phyloP scores from a whole-genome alignment of 1,140 invertebrate genomes.

The Bombus pascuorum region DNA sequence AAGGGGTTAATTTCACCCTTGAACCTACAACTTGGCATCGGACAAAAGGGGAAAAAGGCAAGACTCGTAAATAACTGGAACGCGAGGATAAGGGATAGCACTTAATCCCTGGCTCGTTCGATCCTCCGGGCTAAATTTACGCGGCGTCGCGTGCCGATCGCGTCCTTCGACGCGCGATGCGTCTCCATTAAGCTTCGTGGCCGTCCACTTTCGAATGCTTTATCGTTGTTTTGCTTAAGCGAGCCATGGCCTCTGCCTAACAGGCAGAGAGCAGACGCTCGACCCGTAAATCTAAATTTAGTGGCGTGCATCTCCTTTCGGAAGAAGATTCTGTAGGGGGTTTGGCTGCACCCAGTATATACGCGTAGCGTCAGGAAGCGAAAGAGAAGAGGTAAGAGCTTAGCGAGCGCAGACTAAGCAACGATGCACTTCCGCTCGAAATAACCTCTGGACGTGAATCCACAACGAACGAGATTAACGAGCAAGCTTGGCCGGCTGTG shows the following conservation, averaged over 20 bases:
- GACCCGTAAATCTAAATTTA: constrained; percentile 37
- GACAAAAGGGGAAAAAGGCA: neutral
- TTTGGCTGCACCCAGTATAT: too few species aligned
- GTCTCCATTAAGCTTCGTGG: constrained; percentile 31
- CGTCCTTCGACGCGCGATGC: constrained; percentile 41
- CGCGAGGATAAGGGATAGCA: constrained; percentile 5
- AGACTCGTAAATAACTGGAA: neutral
- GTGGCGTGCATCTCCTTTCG: constrained; percentile 27
- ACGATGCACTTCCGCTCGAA: constrained; percentile 47
- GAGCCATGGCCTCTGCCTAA: neutral
- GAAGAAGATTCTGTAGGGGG: neutral
- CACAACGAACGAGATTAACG: constrained; percentile 48
- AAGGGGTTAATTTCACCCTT: neutral
- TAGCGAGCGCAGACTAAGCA: neutral
- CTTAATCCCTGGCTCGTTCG: neutral
- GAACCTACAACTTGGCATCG: neutral
- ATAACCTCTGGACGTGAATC: constrained; percentile 46
- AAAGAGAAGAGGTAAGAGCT: neutral
- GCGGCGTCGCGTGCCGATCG: constrained; percentile 41
- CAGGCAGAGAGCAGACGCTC: neutral
- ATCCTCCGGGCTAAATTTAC: constrained; percentile 34
- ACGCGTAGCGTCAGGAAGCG: neutral
- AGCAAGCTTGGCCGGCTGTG: neutral
- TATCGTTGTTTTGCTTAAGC: constrained; percentile 8
- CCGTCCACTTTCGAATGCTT: constrained; percentile 6